phyloP scores from a whole-genome alignment of 2,888 invertebrate species.

The Erebia palarica region DNA sequence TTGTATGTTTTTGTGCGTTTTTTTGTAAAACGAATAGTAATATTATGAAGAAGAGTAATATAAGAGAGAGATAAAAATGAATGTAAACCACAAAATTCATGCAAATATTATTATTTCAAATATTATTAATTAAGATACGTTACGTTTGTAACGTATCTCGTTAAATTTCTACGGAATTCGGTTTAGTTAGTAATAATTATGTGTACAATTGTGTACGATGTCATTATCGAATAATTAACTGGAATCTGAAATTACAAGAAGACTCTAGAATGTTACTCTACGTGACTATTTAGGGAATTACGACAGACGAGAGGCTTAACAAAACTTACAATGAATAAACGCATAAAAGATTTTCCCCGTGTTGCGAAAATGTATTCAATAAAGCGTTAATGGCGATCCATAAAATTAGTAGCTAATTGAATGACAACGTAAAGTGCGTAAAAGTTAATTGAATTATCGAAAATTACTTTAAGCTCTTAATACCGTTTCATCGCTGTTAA shows the following conservation, averaged over 20 bases:
- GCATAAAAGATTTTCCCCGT: background rate
- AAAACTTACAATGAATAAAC: background rate
- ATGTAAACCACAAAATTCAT: no score
- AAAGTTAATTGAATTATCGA: constrained; percentile 23
- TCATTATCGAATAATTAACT: no score
- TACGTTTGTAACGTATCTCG: no score
- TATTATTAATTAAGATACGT: no score
- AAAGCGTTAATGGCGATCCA: constrained; percentile 10
- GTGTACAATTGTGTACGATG: no score
- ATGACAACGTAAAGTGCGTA: constrained; percentile 21
- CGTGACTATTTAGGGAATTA: background rate
- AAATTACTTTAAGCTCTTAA: constrained; percentile 21
- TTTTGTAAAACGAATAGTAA: no score
- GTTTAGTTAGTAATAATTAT: no score
- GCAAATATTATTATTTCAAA: no score
- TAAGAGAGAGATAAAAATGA: no score
- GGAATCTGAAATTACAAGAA: background rate
- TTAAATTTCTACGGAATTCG: no score
- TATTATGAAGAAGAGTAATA: no score
- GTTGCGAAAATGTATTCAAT: constrained; percentile 6
- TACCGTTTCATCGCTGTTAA: constrained; percentile 21
- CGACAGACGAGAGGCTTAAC: background rate
- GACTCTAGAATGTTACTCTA: background rate
- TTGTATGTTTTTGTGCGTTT: no score
- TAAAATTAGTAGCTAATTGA: constrained; percentile 23